A percentile compares a stretch with the other conserved stretches of the same genome.
Conservation (phyloP, 2,888 invertebrate species). For the Andrena dorsata region DNA sequence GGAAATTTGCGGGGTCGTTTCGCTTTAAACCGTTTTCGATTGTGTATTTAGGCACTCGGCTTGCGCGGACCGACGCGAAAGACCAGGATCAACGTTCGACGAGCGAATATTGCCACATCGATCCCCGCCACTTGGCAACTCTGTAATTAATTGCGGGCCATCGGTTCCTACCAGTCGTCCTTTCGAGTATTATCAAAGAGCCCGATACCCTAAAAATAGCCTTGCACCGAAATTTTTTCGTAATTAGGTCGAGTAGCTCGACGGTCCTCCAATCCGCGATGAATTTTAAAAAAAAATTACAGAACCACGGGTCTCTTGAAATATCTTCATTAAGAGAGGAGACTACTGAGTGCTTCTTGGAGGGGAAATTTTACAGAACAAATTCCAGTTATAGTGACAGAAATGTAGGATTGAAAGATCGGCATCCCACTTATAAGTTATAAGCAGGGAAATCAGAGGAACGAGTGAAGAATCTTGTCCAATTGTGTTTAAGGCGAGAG, state of each 20-base stretch:
- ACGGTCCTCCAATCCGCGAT: background rate
- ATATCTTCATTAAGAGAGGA: no score
- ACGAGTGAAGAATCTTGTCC: no score
- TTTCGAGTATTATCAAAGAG: slow-evolving; percentile 27
- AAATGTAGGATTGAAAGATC: no score
- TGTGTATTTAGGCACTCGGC: slow-evolving; percentile 43
- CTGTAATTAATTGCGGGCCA: slow-evolving; percentile 63
- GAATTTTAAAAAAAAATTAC: no score
- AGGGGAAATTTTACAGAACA: no score
- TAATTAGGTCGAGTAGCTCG: background rate
- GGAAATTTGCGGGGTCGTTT: slow-evolving; percentile 37
- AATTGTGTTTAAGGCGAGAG: no score
- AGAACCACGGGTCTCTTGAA: no score
- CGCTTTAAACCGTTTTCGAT: slow-evolving; percentile 56
- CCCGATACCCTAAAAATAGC: background rate
- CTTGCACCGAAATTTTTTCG: background rate
- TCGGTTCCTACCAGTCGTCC: slow-evolving; percentile 38
- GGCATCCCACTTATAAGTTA: no score
- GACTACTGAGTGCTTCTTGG: no score
- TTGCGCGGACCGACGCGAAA: slow-evolving; percentile 34
- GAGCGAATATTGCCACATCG: slow-evolving; percentile 51
- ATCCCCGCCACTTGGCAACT: slow-evolving; percentile 45
- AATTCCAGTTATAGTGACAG: no score
- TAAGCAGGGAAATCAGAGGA: no score
- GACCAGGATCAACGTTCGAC: slow-evolving; percentile 46